Conservation (phyloP, 2,888 invertebrate genomes). For the Watsonalla binaria region DNA sequence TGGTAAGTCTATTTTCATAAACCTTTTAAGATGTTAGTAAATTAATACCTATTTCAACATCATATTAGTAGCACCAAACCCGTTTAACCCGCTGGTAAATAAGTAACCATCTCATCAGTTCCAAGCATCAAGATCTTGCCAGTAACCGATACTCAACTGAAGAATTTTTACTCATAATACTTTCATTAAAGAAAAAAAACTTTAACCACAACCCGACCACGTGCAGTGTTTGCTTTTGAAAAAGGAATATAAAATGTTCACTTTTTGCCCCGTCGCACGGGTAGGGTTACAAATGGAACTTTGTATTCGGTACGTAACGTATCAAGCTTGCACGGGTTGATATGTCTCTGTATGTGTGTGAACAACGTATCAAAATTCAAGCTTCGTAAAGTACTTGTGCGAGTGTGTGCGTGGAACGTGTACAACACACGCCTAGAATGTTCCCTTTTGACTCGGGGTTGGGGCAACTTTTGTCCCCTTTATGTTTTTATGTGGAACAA, state of each 20-base stretch:
- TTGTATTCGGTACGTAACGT: slow-evolving; percentile 53
- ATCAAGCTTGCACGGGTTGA: slow-evolving; percentile 19
- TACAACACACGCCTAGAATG: slow-evolving; percentile 41
- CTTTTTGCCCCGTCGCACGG: slow-evolving; percentile 63
- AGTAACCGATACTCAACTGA: slow-evolving; percentile 52
- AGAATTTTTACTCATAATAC: slow-evolving; percentile 71
- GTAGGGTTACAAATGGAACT: slow-evolving; percentile 73
- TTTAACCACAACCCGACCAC: slow-evolving; percentile 73
- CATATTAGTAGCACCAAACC: background rate
- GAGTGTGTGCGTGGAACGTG: slow-evolving; percentile 43
- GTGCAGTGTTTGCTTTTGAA: slow-evolving; percentile 62
- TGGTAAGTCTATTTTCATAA: no score
- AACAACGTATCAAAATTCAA: background rate
- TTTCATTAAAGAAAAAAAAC: slow-evolving; percentile 60
- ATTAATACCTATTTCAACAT: no score
- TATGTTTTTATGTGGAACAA: background rate
- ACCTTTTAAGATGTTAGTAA: no score
- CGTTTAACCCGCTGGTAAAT: background rate
- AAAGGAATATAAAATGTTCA: slow-evolving; percentile 56
- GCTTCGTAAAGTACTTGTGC: slow-evolving; percentile 4
- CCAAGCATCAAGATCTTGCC: slow-evolving; percentile 4
- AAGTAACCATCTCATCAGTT: slow-evolving; percentile 11
- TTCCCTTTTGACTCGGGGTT: slow-evolving; percentile 35
- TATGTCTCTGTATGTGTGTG: slow-evolving; percentile 11
- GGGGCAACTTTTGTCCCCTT: slow-evolving; percentile 14